Evolutionary conservation across 1,140 invertebrate genomes (phyloP), one percentile per base, ranked within the genome.

Genomic region (Drosophila insularis): DNA sequence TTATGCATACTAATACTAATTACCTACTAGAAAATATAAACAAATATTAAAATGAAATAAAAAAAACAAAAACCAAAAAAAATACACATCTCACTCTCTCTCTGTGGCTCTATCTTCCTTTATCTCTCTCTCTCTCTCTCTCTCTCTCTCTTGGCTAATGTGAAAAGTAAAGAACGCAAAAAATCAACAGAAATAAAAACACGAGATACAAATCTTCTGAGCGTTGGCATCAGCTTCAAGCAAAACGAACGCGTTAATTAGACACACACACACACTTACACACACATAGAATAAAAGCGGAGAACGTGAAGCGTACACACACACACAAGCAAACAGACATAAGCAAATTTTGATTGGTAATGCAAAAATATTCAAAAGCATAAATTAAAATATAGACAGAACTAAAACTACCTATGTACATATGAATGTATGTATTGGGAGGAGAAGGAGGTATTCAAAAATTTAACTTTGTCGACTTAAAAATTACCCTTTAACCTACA

Each of bases 351-450:
- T 74, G 58, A 27, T 55, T 78, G 78, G 50, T 69, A 74, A 78
- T 65, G 69, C 56, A 63, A 63, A 71, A 50, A 50, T 61, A 76
- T 67, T 46, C 65, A 56, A 64, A 27, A 77, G 81, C 70, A 86
- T 81, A 86, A 87, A 86, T 87, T 82, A 70, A 76, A 79, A 72
- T 76, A 78, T 70, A 87, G 54, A 71, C 67, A 78, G 65, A 69
- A 65, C 68, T 43, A 84, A 55, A 67, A 40, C 27, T 31, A 46
- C 11, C 31, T 19, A n/a, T n/a, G n/a, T n/a, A 74, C 39, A 53
- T 54, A 63, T 46, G 10, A 7, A 17, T 5, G 40, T 31, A 31
- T 31, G 27, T 31, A 31, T 31, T 31, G 27, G 2, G 31, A 10
- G 2, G 7, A 35, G 32, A 8, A 35, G 32, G 32, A 11, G 32